A percentile compares a stretch with the other conserved stretches of the same genome.
These are phyloP conservation scores for Maccullochella peelii DNA, from an alignment of 2,113 vertebrate genomes.

Conservation along the genomic window DNA sequence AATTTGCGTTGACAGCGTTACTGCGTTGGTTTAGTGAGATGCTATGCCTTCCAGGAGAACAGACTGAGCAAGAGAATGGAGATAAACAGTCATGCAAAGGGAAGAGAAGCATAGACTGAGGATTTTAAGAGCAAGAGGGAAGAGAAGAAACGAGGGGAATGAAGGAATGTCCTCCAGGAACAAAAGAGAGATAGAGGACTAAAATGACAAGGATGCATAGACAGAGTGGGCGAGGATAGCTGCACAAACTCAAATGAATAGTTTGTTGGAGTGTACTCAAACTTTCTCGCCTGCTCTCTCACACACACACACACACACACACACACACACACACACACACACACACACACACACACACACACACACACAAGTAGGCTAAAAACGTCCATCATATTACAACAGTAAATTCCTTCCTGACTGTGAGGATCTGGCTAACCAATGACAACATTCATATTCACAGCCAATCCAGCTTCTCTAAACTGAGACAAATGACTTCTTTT, in stretches of 20 bases:
- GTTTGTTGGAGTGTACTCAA: not conserved
- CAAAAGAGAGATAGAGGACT: not conserved
- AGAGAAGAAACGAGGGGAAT: not conserved
- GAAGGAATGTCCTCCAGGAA: not conserved
- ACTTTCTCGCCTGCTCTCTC: not conserved
- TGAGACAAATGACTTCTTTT: constrained; percentile 62
- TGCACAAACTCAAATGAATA: constrained; percentile 16
- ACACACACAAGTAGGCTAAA: constrained; percentile 2
- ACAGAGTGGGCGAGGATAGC: not conserved
- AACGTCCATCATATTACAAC: constrained; percentile 23
- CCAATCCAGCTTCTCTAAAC: constrained; percentile 50
- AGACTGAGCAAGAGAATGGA: too few relatives aligned
- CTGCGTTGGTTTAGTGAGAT: not conserved
- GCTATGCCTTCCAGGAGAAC: not conserved
- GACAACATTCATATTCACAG: constrained; percentile 56
- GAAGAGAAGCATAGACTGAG: not conserved
- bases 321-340: constrained; percentile 11
- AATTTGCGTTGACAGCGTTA: not conserved
- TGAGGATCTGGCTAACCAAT: constrained; percentile 48
- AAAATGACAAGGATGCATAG: not conserved
- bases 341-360: constrained; percentile 2
- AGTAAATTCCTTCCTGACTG: constrained; percentile 16
- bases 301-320: constrained; percentile 7
- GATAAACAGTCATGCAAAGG: not conserved
- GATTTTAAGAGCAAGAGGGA: not conserved